Base-by-base conservation (phyloP, 2,113 vertebrate genomes). In the Cacatua alba region DNA sequence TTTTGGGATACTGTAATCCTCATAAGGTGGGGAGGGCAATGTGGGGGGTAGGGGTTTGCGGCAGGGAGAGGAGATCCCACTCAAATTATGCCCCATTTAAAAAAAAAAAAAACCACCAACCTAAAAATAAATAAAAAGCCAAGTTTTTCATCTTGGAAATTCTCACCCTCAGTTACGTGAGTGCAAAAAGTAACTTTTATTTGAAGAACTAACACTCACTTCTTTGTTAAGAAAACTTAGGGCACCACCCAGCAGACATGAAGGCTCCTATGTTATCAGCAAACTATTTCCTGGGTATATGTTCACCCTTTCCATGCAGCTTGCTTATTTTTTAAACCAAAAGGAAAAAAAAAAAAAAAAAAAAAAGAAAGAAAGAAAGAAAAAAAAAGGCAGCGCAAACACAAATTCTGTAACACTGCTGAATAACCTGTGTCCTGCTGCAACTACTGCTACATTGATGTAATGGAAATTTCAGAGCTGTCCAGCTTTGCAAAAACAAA, bases 211-310 rank as follows among this genome's bases (percentile, higher is more conserved):
- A 98, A 98, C 97, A 98, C 98, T 98, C 87, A 86, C 65, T 96
- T 97, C 97, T 98, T 98, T 98, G 98, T 98, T 98, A 96, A 96
- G 95, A 95, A 98, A 98, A 98, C 96, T 97, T 96, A 96, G 92
- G 98, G 95, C 96, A 97, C 97, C 96, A 97, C 97, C 96, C 95
- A 94, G 96, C 98, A 98, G 98, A 98, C 98, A 98, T 90, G 88
- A 96, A 98, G 98, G 96, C 98, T 98, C 98, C 98, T 97, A 90
- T 97, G 97, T 98, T 98, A 98, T 98, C 98, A 97, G 97, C 94
- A 91, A 97, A 97, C 95, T 97, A 97, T 98, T 98, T 98, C 97
- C 97, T 97, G 96, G 97, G 97, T 97, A 98, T 97, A 97, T 69
- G 72, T 94, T 97, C 92, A 86, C 91, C 96, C 79, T 67, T 94